Base-by-base conservation (phyloP, 2,113 vertebrate species). In the Lepidothrix coronata region DNA sequence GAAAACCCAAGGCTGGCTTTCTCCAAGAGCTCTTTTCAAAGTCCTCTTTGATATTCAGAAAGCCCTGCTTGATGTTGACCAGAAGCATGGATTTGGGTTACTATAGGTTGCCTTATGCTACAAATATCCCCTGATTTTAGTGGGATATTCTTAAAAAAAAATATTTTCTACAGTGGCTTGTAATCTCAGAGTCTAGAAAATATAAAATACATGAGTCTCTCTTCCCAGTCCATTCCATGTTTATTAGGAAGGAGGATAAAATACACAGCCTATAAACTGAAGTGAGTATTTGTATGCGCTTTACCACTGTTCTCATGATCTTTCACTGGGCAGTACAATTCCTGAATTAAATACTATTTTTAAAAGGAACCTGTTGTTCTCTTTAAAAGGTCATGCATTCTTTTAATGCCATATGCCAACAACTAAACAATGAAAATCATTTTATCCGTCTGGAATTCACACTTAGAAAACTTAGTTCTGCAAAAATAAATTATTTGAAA, bases 331-430 rank as follows among this genome's bases (percentile, higher is more conserved):
- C 39, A 78, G 55, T 16, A 4, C 65, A 82, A 83, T 82, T 89
- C 71, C 67, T 89, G 85, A 88, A 93, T 96, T 91, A 96, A 96
- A 91, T 18, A 94, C 43, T 95, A 92, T 78, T 97, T 95, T 97
- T 70, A 96, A 97, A 97, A 94, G 79, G 89, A 97, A 97, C 90
- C 94, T 96, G 94, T 94, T 95, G 89, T 95, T 97, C 95, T 91
- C 86, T 93, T 92, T 52, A 93, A 94, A 96, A 97, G 95, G 95
- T 95, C 95, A 93, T 33, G 84, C 96, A 97, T 95, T 95, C 92
- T 83, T 97, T 70, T 54, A 95, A 94, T 95, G 54, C 89, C 91
- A 90, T 71, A 90, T 73, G 82, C 77, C 81, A 97, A 87, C 74
- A 63, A 67, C 55, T 74, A 88, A 91, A 94, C 92, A 93, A 94